These are phyloP conservation scores for Blastobasis adustella DNA, from an alignment of 2,888 invertebrate genomes.

Conservation along the genomic window DNA sequence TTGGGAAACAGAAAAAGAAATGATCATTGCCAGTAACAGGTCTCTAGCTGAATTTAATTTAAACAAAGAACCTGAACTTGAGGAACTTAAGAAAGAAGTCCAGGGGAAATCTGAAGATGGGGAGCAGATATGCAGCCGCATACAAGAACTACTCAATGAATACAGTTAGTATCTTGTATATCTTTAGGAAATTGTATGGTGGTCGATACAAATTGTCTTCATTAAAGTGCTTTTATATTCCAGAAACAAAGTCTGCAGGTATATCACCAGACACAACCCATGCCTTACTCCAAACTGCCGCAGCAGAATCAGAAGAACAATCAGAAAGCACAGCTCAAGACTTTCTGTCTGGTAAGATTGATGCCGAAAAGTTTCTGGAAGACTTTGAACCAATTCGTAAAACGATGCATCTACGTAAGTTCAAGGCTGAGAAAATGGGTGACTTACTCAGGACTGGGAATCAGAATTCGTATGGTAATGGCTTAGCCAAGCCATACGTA, in stretches of 20 bases:
- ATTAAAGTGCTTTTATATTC: constrained; percentile 25
- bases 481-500: constrained; percentile 50
- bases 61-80: constrained; percentile 87
- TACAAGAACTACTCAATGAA: constrained; percentile 85
- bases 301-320: constrained; percentile 94
- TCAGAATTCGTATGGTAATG: constrained; percentile 53
- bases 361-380: constrained; percentile 89
- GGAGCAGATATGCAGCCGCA: constrained; percentile 77
- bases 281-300: constrained; percentile 91
- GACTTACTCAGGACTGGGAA: constrained; percentile 76
- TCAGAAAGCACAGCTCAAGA: constrained; percentile 89
- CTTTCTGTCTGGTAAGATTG: constrained; percentile 82
- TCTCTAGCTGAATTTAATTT: constrained; percentile 94
- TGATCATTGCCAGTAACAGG: constrained; percentile 90
- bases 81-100: constrained; percentile 82
- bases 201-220: too few relatives aligned
- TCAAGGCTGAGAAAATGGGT: constrained; percentile 95
- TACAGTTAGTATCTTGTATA: constrained; percentile 77
- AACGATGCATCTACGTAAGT: constrained; percentile 79
- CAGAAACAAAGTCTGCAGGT: constrained; percentile 84
- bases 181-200: neutral
- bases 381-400: constrained; percentile 84
- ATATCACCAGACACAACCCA: constrained; percentile 90
- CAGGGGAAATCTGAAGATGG: constrained; percentile 80
- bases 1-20: constrained; percentile 88